Percentiles rank a stretch among this genome's conserved stretches.
These are phyloP conservation scores for Linnaemya tessellans DNA, from an alignment of 2,888 invertebrate genomes.

Conservation along the genomic window DNA sequence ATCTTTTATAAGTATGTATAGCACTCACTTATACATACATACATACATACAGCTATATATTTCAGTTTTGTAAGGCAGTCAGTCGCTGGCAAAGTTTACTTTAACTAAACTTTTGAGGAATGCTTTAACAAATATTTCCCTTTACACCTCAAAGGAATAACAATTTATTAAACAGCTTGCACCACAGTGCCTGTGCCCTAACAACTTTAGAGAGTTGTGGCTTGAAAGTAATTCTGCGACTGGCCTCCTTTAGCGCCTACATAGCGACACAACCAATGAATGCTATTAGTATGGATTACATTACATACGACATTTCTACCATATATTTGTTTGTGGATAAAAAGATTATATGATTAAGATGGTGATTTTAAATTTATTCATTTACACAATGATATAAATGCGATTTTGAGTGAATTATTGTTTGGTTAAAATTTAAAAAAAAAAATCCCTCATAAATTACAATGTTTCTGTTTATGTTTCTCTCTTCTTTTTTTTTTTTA, in stretches of 20 bases:
- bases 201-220: not conserved
- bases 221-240: slow-evolving; percentile 5
- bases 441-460: slow-evolving; percentile 59
- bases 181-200: too few species aligned
- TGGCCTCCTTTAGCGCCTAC: not conserved
- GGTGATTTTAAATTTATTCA: slow-evolving; percentile 62
- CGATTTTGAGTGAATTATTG: slow-evolving; percentile 38
- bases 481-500: slow-evolving; percentile 27
- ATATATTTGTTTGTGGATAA: slow-evolving; percentile 31
- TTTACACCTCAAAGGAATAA: too few species aligned
- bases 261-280: not conserved
- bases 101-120: not conserved
- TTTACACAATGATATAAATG: slow-evolving; percentile 20
- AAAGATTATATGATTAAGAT: slow-evolving; percentile 69
- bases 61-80: not conserved
- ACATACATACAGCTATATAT: not conserved
- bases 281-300: slow-evolving; percentile 59
- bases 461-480: slow-evolving; percentile 32
- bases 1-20: slow-evolving; percentile 3
- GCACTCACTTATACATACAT: too few species aligned
- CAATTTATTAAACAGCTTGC: too few species aligned
- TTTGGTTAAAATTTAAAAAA: slow-evolving; percentile 26
- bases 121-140: not conserved
- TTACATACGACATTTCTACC: slow-evolving; percentile 19
- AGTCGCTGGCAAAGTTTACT: not conserved